These are phyloP conservation scores for Homalodisca vitripennis DNA, from an alignment of 1,140 invertebrate species.

Conservation along the genomic window DNA sequence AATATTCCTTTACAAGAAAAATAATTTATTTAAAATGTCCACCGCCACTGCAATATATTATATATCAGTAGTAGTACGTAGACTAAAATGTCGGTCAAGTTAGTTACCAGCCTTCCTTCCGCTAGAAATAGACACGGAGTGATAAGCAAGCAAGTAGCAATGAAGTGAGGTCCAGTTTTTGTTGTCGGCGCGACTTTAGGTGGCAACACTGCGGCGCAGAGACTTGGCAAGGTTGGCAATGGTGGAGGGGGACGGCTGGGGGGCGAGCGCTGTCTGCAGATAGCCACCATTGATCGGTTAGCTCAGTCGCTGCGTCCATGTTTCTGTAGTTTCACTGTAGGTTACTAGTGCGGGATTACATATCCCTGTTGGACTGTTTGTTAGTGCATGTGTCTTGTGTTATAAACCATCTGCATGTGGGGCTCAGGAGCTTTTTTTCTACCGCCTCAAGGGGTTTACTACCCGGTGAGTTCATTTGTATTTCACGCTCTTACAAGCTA, in stretches of 20 bases:
- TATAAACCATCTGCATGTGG: slow-evolving; percentile 89
- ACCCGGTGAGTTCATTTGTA: slow-evolving; percentile 84
- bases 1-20: too few relatives aligned
- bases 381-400: slow-evolving; percentile 14
- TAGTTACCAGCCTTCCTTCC: too few relatives aligned
- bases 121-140: too few relatives aligned
- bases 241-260: background rate
- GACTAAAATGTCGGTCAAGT: too few relatives aligned
- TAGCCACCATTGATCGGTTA: slow-evolving; percentile 1
- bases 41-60: too few relatives aligned
- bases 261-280: slow-evolving; percentile 11
- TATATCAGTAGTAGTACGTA: too few relatives aligned
- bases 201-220: slow-evolving; percentile 5
- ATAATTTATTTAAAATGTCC: too few relatives aligned
- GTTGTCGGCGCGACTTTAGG: background rate
- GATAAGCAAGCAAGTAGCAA: too few relatives aligned
- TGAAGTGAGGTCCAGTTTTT: too few relatives aligned
- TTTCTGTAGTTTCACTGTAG: slow-evolving; percentile 1
- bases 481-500: too few relatives aligned
- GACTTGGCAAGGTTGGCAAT: background rate
- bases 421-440: slow-evolving; percentile 89
- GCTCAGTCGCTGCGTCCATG: background rate
- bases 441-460: slow-evolving; percentile 90
- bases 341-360: slow-evolving; percentile 2
- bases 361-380: slow-evolving; percentile 16